A percentile compares a stretch with the other conserved stretches of the same genome.
Evolutionary conservation across 2,888 invertebrate species (phyloP).

Genomic region (Doris montereyensis): DNA sequence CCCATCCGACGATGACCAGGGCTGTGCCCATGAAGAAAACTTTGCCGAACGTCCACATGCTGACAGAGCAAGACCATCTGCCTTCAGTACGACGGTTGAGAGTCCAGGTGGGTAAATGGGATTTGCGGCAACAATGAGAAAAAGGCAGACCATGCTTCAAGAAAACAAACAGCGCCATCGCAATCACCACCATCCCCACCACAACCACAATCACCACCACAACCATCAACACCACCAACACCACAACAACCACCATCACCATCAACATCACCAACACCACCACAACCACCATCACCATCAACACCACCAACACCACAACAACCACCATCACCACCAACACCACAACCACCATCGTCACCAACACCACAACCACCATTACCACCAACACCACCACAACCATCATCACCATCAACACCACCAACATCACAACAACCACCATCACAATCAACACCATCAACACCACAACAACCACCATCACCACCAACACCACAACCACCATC

Average conservation of each 20-base stretch:
- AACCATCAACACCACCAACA: not conserved
- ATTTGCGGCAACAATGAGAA: too few species aligned
- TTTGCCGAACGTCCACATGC: not conserved
- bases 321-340: too few species aligned
- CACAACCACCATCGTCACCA: too few species aligned
- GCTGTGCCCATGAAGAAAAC: not conserved
- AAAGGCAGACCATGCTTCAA: too few species aligned
- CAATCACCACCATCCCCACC: not conserved
- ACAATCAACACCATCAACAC: too few species aligned
- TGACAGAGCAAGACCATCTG: not conserved
- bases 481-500: too few species aligned
- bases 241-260: not conserved
- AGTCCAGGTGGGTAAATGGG: constrained; percentile 28
- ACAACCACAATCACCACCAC: not conserved
- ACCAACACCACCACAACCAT: too few species aligned
- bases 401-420: too few species aligned
- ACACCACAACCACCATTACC: too few species aligned
- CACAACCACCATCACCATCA: constrained; percentile 7
- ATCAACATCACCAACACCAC: not conserved
- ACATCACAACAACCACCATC: too few species aligned
- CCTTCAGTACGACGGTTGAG: not conserved
- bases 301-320: not conserved
- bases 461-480: too few species aligned
- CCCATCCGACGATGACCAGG: not conserved
- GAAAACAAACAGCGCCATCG: too few species aligned